These are phyloP conservation scores for Carapus acus DNA, from an alignment of 2,797 vertebrate species.

Conservation along the genomic window DNA sequence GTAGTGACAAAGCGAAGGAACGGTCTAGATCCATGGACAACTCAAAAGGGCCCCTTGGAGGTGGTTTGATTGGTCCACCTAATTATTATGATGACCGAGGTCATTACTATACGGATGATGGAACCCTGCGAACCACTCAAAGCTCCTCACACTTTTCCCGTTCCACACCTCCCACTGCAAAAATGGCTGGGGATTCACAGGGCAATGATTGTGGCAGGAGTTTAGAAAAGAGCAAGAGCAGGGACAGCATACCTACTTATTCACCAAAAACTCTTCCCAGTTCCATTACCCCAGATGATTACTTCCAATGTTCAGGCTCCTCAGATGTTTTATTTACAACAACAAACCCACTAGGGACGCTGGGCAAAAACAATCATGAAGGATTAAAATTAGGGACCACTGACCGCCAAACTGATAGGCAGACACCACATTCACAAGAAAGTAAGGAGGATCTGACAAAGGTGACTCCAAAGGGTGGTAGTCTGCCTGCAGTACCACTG, in stretches of 20 bases:
- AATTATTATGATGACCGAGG: slow-evolving; percentile 88
- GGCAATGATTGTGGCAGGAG: slow-evolving; percentile 67
- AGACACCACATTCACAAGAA: slow-evolving; percentile 76
- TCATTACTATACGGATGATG: slow-evolving; percentile 88
- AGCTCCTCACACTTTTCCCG: slow-evolving; percentile 77
- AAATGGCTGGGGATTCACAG: slow-evolving; percentile 79
- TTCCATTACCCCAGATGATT: slow-evolving; percentile 74
- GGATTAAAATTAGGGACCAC: slow-evolving; percentile 75
- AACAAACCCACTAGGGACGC: slow-evolving; percentile 79
- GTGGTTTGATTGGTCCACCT: slow-evolving; percentile 77
- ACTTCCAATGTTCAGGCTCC: slow-evolving; percentile 88
- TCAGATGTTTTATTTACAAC: slow-evolving; percentile 84
- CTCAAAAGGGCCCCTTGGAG: slow-evolving; percentile 88
- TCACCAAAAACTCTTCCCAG: slow-evolving; percentile 75
- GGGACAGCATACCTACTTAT: slow-evolving; percentile 80
- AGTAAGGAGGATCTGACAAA: slow-evolving; percentile 81
- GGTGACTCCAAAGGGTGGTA: slow-evolving; percentile 75
- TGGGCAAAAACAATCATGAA: slow-evolving; percentile 85
- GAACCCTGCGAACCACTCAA: slow-evolving; percentile 84
- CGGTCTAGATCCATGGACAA: slow-evolving; percentile 98
- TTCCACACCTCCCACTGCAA: slow-evolving; percentile 76
- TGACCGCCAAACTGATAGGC: slow-evolving; percentile 75
- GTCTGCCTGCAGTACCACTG: slow-evolving; percentile 68
- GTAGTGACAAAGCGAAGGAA: slow-evolving; percentile 94
- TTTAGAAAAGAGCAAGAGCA: slow-evolving; percentile 83